These are phyloP conservation scores for Poecilia wingei DNA, from an alignment of 2,797 vertebrate species.

Conservation along the genomic window DNA sequence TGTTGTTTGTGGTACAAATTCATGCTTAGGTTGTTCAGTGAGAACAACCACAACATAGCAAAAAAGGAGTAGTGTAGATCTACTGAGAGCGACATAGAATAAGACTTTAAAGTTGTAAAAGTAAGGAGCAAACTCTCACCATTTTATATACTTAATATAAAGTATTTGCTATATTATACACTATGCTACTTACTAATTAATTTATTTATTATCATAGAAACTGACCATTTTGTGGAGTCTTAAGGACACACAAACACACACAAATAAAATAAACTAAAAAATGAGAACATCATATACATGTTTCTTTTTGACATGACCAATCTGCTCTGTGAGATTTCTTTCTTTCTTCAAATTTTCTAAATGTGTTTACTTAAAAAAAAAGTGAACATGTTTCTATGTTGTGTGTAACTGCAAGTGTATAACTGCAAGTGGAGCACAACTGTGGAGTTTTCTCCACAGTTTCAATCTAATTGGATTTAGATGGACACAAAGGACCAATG, in stretches of 20 bases:
- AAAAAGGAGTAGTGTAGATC: background rate
- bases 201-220: background rate
- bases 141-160: background rate
- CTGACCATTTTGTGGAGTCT: background rate
- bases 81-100: background rate
- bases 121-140: background rate
- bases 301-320: background rate
- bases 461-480: constrained; percentile 1
- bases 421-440: background rate
- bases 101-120: background rate
- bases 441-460: background rate
- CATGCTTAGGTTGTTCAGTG: background rate
- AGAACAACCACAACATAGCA: background rate
- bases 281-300: background rate
- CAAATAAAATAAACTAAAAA: background rate
- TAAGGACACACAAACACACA: background rate
- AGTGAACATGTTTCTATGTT: background rate
- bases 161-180: background rate
- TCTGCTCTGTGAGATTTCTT: background rate
- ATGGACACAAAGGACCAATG: constrained; percentile 1
- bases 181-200: background rate
- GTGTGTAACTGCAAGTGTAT: background rate
- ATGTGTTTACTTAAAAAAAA: background rate
- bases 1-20: background rate
- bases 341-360: background rate